Conservation (phyloP, 2,113 vertebrate species). For the Gadus chalcogrammus region DNA sequence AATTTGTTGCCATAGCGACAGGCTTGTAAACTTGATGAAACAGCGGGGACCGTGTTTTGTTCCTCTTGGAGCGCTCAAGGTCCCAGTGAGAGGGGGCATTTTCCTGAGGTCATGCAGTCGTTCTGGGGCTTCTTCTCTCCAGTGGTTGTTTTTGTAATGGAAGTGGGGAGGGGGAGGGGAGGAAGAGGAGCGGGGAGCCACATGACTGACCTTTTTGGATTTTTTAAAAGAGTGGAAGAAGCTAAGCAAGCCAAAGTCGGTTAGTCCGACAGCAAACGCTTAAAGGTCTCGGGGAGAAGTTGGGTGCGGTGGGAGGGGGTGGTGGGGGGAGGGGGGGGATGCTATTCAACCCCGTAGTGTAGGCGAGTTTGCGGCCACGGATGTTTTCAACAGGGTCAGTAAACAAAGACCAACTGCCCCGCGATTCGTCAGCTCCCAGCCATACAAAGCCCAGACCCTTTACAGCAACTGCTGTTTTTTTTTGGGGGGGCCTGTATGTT, state of each 20-base stretch:
- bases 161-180: background rate
- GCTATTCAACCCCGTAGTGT: constrained; percentile 62
- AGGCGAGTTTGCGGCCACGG: constrained; percentile 52
- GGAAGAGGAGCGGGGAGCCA: background rate
- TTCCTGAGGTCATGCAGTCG: constrained; percentile 52
- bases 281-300: constrained; percentile 68
- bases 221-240: constrained; percentile 59
- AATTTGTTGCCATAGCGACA: constrained; percentile 73
- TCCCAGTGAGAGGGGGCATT: constrained; percentile 56
- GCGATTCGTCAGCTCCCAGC: constrained; percentile 28
- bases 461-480: no score
- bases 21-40: constrained; percentile 72
- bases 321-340: constrained; percentile 35
- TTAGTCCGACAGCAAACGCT: constrained; percentile 73
- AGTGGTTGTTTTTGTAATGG: background rate
- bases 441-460: constrained; percentile 11
- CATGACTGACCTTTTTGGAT: constrained; percentile 67
- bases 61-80: constrained; percentile 63
- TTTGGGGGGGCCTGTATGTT: constrained; percentile 38
- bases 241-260: constrained; percentile 69
- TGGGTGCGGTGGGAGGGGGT: constrained; percentile 41
- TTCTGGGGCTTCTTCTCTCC: constrained; percentile 13
- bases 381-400: constrained; percentile 54
- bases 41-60: constrained; percentile 63
- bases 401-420: constrained; percentile 63